Percentiles rank a stretch among this genome's conserved stretches.
phyloP scores from a whole-genome alignment of 1,140 invertebrate species.

The Brachionus plicatilis region DNA sequence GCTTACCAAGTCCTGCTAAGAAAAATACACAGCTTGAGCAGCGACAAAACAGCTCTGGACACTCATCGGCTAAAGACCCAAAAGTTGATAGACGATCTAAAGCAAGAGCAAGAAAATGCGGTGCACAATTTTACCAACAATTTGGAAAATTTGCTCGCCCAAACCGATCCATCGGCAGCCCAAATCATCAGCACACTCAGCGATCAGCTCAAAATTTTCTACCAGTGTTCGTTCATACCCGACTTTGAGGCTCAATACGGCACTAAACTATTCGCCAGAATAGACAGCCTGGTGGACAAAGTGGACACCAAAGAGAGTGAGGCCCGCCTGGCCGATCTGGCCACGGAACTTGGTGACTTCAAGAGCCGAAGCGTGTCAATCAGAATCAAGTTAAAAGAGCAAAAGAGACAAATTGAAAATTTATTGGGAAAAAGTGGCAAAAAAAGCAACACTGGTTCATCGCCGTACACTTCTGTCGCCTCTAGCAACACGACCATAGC shows the following conservation, averaged over 20 bases:
- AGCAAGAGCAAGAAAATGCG: background rate
- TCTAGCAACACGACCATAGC: background rate
- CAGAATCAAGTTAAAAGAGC: background rate
- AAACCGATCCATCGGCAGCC: background rate
- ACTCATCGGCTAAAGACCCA: background rate
- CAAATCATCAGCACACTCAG: background rate
- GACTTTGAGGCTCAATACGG: background rate
- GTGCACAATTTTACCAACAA: background rate
- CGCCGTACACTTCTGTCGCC: conserved; percentile 1
- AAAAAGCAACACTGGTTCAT: background rate
- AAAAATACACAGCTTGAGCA: background rate
- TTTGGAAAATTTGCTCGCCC: background rate
- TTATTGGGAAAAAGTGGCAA: background rate
- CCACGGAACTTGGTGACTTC: background rate
- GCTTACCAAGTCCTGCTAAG: background rate
- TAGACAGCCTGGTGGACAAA: background rate
- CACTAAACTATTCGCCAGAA: background rate
- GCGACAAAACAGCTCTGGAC: background rate
- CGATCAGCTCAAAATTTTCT: background rate
- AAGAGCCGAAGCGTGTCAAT: background rate
- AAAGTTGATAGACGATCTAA: background rate
- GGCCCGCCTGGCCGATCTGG: background rate
- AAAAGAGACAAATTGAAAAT: background rate
- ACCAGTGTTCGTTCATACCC: background rate
- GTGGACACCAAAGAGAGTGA: background rate